Percentiles rank a stretch among this genome's conserved stretches.
Conservation (phyloP, 1,140 invertebrate species). For the Drosophila pandora region DNA sequence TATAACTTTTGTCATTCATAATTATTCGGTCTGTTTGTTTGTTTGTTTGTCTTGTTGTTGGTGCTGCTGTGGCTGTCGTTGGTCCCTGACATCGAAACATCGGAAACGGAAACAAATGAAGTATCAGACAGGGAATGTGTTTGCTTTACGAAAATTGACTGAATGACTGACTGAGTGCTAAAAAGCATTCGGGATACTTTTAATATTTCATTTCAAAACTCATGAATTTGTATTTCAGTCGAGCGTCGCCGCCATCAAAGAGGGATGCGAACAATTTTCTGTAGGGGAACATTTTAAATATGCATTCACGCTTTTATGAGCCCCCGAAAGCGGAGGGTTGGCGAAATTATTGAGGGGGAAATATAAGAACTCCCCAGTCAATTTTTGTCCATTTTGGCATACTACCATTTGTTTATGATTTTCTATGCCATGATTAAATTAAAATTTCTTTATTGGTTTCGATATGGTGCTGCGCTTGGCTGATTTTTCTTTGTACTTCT, state of each 20-base stretch:
- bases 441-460: conserved; percentile 70
- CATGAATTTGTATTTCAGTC: conserved; percentile 74
- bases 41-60: conserved; percentile 27
- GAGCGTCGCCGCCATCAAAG: conserved; percentile 17
- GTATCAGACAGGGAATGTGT: conserved; percentile 69
- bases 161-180: conserved; percentile 47
- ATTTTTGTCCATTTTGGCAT: conserved; percentile 59
- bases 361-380: conserved; percentile 3
- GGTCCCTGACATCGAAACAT: conserved; percentile 55
- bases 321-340: not conserved
- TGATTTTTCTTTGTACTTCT: conserved; percentile 35
- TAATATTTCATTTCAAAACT: conserved; percentile 73
- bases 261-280: conserved; percentile 8
- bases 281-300: conserved; percentile 58
- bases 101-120: conserved; percentile 79
- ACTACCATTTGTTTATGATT: conserved; percentile 52
- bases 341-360: not conserved
- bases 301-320: conserved; percentile 63
- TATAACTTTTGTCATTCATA: conserved; percentile 80
- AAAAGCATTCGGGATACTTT: conserved; percentile 60
- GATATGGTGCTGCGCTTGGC: conserved; percentile 57
- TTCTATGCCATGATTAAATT: conserved; percentile 71
- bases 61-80: conserved; percentile 1
- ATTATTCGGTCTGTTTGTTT: conserved; percentile 78
- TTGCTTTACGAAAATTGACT: conserved; percentile 51